Conservation (phyloP, 1,140 invertebrate species). For the Steinernema feltiae region DNA sequence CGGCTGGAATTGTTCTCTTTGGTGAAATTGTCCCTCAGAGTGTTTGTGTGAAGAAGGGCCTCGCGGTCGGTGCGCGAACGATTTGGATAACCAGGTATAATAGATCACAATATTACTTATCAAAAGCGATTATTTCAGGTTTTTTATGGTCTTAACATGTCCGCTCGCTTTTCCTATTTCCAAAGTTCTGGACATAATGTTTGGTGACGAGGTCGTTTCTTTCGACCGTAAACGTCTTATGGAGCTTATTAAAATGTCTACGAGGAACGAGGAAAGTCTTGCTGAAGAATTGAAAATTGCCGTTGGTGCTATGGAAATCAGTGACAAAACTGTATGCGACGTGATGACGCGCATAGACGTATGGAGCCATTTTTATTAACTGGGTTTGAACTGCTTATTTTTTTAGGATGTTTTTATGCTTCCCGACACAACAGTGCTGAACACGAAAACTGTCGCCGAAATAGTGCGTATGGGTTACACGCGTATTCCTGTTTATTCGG, state of each 20-base stretch:
- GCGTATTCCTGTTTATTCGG: constrained; percentile 78
- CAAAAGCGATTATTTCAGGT: too few species aligned
- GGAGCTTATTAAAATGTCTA: constrained; percentile 78
- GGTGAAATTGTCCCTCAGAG: constrained; percentile 63
- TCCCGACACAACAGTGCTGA: constrained; percentile 50
- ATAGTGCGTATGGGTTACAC: constrained; percentile 89
- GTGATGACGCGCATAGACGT: constrained; percentile 63
- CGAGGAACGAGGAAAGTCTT: constrained; percentile 48
- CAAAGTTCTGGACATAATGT: constrained; percentile 78
- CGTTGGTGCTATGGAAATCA: constrained; percentile 61
- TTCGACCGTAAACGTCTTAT: constrained; percentile 92
- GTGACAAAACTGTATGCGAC: constrained; percentile 60
- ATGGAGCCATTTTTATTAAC: constrained; percentile 59
- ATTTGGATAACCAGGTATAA: constrained; percentile 84
- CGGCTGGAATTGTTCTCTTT: constrained; percentile 82
- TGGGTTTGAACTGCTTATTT: constrained; percentile 22
- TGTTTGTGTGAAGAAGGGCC: constrained; percentile 63
- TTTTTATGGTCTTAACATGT: constrained; percentile 88
- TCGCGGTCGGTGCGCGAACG: constrained; percentile 87
- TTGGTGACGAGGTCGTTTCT: constrained; percentile 86
- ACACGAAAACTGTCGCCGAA: constrained; percentile 75
- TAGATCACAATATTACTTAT: too few species aligned
- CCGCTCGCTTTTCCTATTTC: constrained; percentile 88
- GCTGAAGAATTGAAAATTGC: constrained; percentile 62
- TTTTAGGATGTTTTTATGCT: constrained; percentile 57